phyloP scores from a whole-genome alignment of 2,113 vertebrate genomes.

The Climacteris rufus region DNA sequence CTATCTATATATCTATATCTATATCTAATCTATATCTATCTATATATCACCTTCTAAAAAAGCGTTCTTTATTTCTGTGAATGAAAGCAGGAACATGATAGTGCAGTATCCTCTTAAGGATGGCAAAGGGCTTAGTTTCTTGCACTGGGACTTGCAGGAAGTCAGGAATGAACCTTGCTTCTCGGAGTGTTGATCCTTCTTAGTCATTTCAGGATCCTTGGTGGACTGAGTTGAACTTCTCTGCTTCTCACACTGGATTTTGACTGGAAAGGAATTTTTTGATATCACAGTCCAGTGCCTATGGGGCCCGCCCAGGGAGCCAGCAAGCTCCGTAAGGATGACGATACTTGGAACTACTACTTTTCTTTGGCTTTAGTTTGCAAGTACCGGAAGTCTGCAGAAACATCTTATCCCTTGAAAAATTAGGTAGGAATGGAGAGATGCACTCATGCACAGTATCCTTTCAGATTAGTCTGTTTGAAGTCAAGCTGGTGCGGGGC shows the following conservation, averaged over 20 bases:
- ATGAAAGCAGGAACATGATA: background rate
- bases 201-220: background rate
- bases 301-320: background rate
- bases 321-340: background rate
- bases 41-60: background rate
- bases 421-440: background rate
- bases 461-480: background rate
- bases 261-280: background rate
- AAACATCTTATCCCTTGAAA: background rate
- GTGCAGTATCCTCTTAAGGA: background rate
- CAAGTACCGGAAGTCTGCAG: background rate
- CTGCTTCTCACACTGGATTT: background rate
- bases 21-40: too few species aligned
- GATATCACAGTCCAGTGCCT: background rate
- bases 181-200: background rate
- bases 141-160: background rate
- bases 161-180: background rate
- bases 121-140: background rate
- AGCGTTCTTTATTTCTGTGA: background rate
- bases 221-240: background rate
- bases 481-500: background rate
- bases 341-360: rapidly evolving
- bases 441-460: background rate
- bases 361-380: background rate
- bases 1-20: background rate